phyloP scores from a whole-genome alignment of 1,140 invertebrate species.

The Cecropterus lyciades region DNA sequence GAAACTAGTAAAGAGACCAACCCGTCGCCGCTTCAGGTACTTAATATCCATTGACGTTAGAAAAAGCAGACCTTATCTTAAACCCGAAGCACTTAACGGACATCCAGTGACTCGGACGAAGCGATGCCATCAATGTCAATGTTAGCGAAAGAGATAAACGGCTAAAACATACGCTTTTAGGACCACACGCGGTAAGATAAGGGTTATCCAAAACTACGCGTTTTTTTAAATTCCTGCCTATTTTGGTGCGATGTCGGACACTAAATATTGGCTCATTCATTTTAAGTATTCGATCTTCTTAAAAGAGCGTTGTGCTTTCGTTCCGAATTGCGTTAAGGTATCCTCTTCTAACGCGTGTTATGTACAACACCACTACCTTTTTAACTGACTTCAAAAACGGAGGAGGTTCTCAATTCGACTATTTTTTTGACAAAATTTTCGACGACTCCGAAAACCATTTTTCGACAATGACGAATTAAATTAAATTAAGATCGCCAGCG shows the following conservation, averaged over 20 bases:
- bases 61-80: slow-evolving; percentile 35
- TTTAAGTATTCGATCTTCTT: too few relatives aligned
- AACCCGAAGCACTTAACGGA: slow-evolving; percentile 33
- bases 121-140: slow-evolving; percentile 33
- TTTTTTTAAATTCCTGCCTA: slow-evolving; percentile 28
- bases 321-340: too few relatives aligned
- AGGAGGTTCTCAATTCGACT: too few relatives aligned
- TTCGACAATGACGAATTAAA: too few relatives aligned
- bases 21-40: slow-evolving; percentile 18
- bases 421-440: too few relatives aligned
- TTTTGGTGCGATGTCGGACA: background rate
- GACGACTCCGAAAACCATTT: too few relatives aligned
- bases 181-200: slow-evolving; percentile 44
- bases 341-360: too few relatives aligned
- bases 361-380: too few relatives aligned
- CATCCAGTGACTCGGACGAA: slow-evolving; percentile 15
- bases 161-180: slow-evolving; percentile 34
- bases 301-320: too few relatives aligned
- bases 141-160: slow-evolving; percentile 35
- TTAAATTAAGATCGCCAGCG: too few relatives aligned
- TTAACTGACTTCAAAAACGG: too few relatives aligned
- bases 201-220: slow-evolving; percentile 37
- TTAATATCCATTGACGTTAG: slow-evolving; percentile 32
- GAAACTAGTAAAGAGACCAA: slow-evolving; percentile 27
- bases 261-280: too few relatives aligned